Percentiles rank a stretch among this genome's conserved stretches.
phyloP scores from a whole-genome alignment of 2,113 vertebrate genomes.

The Xenopus tropicalis region DNA sequence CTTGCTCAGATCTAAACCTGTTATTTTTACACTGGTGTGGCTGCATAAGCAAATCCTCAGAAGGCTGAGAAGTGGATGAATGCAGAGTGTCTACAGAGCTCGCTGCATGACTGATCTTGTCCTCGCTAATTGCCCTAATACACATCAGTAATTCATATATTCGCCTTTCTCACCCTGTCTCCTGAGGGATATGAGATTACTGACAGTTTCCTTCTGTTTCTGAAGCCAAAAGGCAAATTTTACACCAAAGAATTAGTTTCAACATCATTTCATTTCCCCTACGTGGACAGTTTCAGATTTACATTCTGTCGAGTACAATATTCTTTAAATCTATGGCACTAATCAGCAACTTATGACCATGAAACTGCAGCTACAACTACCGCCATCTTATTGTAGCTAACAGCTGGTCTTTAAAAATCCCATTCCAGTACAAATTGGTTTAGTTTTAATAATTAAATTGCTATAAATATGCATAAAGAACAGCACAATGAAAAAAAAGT shows the following conservation, averaged over 20 bases:
- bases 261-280: slow-evolving; percentile 23
- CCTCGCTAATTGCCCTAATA: slow-evolving; percentile 44
- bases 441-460: slow-evolving; percentile 21
- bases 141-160: slow-evolving; percentile 43
- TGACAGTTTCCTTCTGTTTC: slow-evolving; percentile 31
- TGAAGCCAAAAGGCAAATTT: slow-evolving; percentile 34
- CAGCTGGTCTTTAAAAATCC: too few relatives aligned
- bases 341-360: too few relatives aligned
- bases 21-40: slow-evolving; percentile 27
- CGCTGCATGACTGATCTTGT: slow-evolving; percentile 33
- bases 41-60: slow-evolving; percentile 19
- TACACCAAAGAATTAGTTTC: slow-evolving; percentile 30
- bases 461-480: slow-evolving; percentile 24
- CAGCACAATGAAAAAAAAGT: background rate
- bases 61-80: slow-evolving; percentile 30
- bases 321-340: too few relatives aligned
- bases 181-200: slow-evolving; percentile 20
- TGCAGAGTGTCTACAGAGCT: slow-evolving; percentile 25
- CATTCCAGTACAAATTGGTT: too few relatives aligned
- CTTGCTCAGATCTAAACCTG: slow-evolving; percentile 26
- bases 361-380: too few relatives aligned
- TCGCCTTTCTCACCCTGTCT: slow-evolving; percentile 17
- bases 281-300: background rate
- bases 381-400: too few relatives aligned
- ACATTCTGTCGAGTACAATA: too few relatives aligned